phyloP scores from a whole-genome alignment of 2,113 vertebrate species.

The Coracopsis vasa region DNA sequence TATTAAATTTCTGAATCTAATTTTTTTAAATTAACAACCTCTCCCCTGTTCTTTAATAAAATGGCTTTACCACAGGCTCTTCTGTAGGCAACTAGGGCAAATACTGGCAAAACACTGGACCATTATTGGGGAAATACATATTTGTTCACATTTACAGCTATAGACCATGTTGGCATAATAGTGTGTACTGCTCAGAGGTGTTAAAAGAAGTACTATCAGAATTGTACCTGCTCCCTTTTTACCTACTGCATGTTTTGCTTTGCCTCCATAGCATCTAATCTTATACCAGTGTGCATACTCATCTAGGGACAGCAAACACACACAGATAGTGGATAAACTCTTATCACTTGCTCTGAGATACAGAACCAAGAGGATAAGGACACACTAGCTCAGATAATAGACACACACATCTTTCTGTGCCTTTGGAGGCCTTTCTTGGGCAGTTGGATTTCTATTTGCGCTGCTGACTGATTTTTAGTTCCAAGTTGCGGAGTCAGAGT shows the following conservation, averaged over 20 bases:
- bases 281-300: background rate
- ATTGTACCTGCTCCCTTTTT: background rate
- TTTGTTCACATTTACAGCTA: background rate
- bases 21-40: background rate
- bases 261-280: background rate
- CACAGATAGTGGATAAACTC: background rate
- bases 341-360: background rate
- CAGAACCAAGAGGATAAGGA: background rate
- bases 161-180: background rate
- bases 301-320: background rate
- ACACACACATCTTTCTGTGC: background rate
- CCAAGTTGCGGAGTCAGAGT: background rate
- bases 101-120: background rate
- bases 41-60: fast-evolving
- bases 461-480: background rate
- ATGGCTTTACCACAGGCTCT: background rate
- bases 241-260: background rate
- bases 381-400: background rate
- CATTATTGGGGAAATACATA: background rate
- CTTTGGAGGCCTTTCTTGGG: background rate
- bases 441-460: background rate
- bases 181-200: background rate
- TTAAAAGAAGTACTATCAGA: background rate
- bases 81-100: background rate
- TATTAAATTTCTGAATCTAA: background rate